A percentile compares a stretch with the other conserved stretches of the same genome.
These are phyloP conservation scores for Intellagama lesueurii DNA, from an alignment of 2,797 vertebrate genomes.

Conservation along the genomic window DNA sequence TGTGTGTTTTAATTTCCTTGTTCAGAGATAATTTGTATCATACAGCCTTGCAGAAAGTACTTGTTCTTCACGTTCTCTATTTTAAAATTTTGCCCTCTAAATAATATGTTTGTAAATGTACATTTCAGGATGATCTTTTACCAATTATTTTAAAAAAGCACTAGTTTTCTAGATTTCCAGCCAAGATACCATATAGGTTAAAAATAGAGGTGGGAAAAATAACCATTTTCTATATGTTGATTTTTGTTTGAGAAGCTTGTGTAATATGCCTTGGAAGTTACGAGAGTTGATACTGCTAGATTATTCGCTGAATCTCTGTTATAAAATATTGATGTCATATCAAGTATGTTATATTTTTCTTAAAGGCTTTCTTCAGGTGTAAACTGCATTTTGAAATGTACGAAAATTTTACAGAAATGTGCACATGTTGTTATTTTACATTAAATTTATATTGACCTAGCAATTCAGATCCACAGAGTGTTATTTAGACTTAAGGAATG, in stretches of 20 bases:
- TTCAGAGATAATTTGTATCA: slow-evolving; percentile 11
- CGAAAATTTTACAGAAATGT: slow-evolving; percentile 47
- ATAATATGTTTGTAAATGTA: slow-evolving; percentile 11
- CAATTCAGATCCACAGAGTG: neutral
- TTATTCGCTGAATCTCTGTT: neutral
- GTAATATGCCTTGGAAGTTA: slow-evolving; percentile 37
- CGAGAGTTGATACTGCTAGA: slow-evolving; percentile 8
- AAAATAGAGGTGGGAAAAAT: neutral
- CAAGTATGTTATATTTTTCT: slow-evolving; percentile 34
- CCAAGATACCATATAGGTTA: neutral
- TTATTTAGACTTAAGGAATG: neutral
- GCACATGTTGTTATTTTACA: neutral
- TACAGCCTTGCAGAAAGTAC: neutral
- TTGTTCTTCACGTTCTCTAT: neutral
- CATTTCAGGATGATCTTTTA: slow-evolving; percentile 15
- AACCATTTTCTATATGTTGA: neutral
- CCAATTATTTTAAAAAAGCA: slow-evolving; percentile 37
- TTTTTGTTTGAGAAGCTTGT: slow-evolving; percentile 34
- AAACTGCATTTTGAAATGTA: slow-evolving; percentile 58
- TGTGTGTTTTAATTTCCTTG: slow-evolving; percentile 23
- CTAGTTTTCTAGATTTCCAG: slow-evolving; percentile 31
- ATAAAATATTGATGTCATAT: slow-evolving; percentile 31
- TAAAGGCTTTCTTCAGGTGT: slow-evolving; percentile 17
- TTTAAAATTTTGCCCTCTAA: neutral
- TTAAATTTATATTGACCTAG: neutral